Evolutionary conservation across 2,888 invertebrate species (phyloP), one percentile per base, ranked within the genome.

Genomic region (Oscheius sp.): DNA sequence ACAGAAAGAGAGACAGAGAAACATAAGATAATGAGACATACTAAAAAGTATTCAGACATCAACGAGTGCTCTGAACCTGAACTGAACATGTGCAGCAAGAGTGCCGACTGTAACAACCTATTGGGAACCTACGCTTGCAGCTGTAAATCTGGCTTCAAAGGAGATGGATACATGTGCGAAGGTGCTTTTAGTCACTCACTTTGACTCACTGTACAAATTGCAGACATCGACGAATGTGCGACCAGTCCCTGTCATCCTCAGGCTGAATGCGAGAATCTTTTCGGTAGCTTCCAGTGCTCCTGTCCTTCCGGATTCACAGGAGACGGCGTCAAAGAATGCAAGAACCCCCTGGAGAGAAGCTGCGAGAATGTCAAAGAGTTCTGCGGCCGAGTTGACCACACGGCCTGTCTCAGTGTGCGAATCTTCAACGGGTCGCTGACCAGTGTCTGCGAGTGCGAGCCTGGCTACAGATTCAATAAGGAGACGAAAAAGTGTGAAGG

Each of bases 191-290:
- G 7, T 7, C 42, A 42, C 3, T 7, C 42, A 42, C 7, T 42
- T 42, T 42, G 4, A 42, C 7, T 42, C 7, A 42, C 42, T 42
- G 21, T 21, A 21, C 42, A 42, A 42, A 42, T 80, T 62, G 42
- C 57, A 37, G 88, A 88, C 60, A 80, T 88, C 53, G 84, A 88
- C 70, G 88, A 88, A 70, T 88, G 88, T 70, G 32, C 59, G 9
- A n/a, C 58, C 65, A 63, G 62, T 58, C 84, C 84, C 3, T 88
- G 88, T 57, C 86, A 86, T 76, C 83, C 86, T 2, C 84, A 84
- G 60, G 88, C 88, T 1, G 79, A 80, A 47, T 88, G 88, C 75
- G 76, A 77, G 10, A 88, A 88, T 72, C 42, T 77, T 0, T 63
- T 73, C 9, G 88, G 88, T 37, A 76, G 84, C 1, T 88, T 81